Evolutionary conservation across 2,888 invertebrate species (phyloP), one percentile per base, ranked within the genome.

Genomic region (Eupithecia subfuscata): DNA sequence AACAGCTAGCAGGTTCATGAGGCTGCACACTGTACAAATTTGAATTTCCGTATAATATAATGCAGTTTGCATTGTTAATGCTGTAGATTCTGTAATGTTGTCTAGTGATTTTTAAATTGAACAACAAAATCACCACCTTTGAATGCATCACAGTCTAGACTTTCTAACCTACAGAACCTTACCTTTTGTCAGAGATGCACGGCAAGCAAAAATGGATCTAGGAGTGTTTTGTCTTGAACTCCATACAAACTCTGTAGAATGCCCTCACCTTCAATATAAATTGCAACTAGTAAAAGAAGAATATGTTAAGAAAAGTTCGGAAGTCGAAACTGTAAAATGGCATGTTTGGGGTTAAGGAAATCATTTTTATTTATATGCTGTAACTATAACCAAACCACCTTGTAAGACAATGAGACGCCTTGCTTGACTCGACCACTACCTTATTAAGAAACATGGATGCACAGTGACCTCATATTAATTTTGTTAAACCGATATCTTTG

Each of bases 361-460:
- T 6, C 0, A 11, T 25, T 60, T 60, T 60, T 60, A 25, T 25
- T n/a, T 18, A 64, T 0, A 8, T 64, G 16, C 6, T 64, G 8
- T 14, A 30, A 30, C 40, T 8, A 43, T 43, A 43, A 40, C 52
- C 34, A 64, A 37, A 64, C 14, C 16, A 40, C 70, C 70, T 63
- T 71, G 60, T 45, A 30, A 67, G 12, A 12, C 30, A 52, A n/a
- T 22, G 5, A 16, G 25, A 30, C 16, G 68, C 18, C 30, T 63
- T 63, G 70, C 30, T 43, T 70, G 37, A 37, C 71, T 65, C 37
- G 71, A 72, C 52, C 48, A 37, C 45, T 65, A 43, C 68, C 43
- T 11, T 68, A 45, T 45, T 37, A 22, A 43, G 43, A 43, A 12
- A 40, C 12, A 0, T 37, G 37, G 18, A n/a, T 65, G n/a, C 8